These are phyloP conservation scores for Sinodicranocentrus sp. DNA, from an alignment of 2,888 invertebrate species.

Conservation along the genomic window DNA sequence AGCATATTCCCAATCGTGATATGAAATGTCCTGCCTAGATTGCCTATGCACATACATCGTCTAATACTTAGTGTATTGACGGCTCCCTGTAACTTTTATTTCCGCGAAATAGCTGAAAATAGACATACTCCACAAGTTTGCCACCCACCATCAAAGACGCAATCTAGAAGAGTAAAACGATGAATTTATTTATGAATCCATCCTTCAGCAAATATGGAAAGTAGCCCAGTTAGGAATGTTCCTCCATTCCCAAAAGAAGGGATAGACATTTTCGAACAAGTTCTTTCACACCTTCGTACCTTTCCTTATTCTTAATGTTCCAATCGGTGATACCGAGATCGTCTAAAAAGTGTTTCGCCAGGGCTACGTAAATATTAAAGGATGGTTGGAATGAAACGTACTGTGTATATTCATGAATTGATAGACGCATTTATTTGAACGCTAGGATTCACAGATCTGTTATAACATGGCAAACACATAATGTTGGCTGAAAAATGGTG, in stretches of 20 bases:
- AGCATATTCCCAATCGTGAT: too few relatives aligned
- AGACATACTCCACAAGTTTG: constrained; percentile 4
- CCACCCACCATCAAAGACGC: neutral
- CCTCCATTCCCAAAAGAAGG: neutral
- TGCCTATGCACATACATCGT: too few relatives aligned
- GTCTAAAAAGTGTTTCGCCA: too few relatives aligned
- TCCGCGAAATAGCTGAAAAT: constrained; percentile 3
- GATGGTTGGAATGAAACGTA: neutral
- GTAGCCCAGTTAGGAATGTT: constrained; percentile 3
- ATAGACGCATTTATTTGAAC: neutral
- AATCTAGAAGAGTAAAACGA: neutral
- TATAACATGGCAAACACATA: constrained; percentile 13
- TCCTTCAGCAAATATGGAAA: constrained; percentile 17
- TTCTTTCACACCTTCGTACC: neutral
- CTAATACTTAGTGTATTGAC: too few relatives aligned
- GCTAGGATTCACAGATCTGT: neutral
- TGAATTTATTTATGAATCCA: constrained; percentile 31
- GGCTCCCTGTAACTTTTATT: neutral
- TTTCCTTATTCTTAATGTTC: neutral
- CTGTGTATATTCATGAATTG: neutral
- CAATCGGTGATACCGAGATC: constrained; percentile 1
- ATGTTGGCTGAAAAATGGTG: constrained; percentile 27
- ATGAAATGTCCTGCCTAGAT: too few relatives aligned
- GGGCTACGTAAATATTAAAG: neutral
- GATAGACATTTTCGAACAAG: neutral